Conservation (phyloP, 2,797 vertebrate genomes). For the Sebastes paucispinis region DNA sequence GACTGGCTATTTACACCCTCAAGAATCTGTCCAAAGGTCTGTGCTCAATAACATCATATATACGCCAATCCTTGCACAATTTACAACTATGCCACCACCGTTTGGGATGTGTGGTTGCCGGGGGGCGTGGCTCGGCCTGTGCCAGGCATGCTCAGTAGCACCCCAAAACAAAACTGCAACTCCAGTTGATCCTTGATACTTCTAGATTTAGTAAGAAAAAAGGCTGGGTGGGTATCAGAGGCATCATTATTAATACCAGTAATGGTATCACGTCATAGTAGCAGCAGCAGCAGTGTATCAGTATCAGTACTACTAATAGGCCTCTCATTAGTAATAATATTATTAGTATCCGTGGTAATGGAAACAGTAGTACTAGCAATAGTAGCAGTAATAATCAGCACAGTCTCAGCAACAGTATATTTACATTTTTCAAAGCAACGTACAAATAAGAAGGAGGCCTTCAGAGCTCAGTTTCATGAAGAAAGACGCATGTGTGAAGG, state of each 20-base stretch:
- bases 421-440: neutral
- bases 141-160: neutral
- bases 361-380: neutral
- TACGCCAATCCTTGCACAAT: neutral
- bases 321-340: neutral
- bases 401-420: neutral
- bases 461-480: neutral
- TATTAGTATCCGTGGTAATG: neutral
- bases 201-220: neutral
- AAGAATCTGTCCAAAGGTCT: constrained; percentile 71
- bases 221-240: neutral
- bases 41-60: neutral
- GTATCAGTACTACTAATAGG: neutral
- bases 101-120: no score
- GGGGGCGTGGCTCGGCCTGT: neutral
- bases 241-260: neutral
- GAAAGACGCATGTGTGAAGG: neutral
- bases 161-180: neutral
- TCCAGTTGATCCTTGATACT: neutral
- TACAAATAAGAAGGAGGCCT: neutral
- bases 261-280: neutral
- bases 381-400: neutral
- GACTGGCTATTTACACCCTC: constrained; percentile 71
- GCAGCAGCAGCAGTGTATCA: neutral
- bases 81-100: neutral